Evolutionary conservation across 2,797 vertebrate genomes (phyloP).

Genomic region (Clarias platycephalus): DNA sequence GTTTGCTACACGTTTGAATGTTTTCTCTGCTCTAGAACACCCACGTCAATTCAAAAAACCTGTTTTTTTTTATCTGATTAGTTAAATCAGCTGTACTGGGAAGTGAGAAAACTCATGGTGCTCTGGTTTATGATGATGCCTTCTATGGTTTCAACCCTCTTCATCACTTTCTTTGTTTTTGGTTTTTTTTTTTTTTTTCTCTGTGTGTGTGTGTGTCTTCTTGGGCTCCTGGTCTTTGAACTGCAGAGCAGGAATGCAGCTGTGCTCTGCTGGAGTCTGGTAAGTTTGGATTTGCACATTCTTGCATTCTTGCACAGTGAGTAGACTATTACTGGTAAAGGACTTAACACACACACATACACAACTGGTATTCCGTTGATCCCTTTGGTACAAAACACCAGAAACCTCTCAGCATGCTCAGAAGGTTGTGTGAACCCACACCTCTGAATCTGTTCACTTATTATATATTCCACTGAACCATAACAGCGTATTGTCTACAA

Average conservation of each 20-base stretch:
- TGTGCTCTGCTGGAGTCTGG: conserved; percentile 70
- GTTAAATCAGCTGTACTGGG: background rate
- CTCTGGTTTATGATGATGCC: background rate
- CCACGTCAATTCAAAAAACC: too few relatives aligned
- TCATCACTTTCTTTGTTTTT: background rate
- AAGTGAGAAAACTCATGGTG: background rate
- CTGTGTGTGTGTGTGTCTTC: conserved; percentile 20
- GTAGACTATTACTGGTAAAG: conserved; percentile 30
- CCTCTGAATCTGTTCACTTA: background rate
- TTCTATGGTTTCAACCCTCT: background rate
- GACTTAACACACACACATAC: background rate
- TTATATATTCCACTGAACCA: background rate
- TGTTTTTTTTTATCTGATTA: background rate
- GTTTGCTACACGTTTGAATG: too few relatives aligned
- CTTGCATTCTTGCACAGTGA: conserved; percentile 57
- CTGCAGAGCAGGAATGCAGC: conserved; percentile 75
- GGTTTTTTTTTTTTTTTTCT: too few relatives aligned
- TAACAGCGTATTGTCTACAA: background rate
- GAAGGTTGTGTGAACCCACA: background rate
- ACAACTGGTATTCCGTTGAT: background rate
- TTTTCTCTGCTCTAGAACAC: too few relatives aligned
- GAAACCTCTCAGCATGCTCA: background rate
- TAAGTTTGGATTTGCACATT: conserved; percentile 64
- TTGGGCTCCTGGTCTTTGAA: conserved; percentile 68
- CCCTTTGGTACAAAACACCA: background rate